Conservation (phyloP, 2,888 invertebrate genomes). For the Argynnis bischoffii region DNA sequence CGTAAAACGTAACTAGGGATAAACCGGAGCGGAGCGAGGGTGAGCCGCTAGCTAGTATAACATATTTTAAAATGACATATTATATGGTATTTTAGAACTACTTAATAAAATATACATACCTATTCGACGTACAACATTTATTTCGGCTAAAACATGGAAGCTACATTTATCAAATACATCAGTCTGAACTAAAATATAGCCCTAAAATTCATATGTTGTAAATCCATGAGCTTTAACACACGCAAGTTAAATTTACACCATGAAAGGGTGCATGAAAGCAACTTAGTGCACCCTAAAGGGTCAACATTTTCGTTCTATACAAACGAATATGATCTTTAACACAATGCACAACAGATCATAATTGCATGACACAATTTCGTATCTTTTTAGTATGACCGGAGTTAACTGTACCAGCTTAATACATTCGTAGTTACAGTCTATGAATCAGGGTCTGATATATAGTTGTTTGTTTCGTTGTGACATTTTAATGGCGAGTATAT, state of each 20-base stretch:
- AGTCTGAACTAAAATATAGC: slow-evolving; percentile 21
- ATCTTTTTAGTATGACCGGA: slow-evolving; percentile 21
- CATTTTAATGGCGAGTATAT: slow-evolving; percentile 55
- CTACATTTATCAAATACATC: slow-evolving; percentile 4
- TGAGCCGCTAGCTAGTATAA: too few species aligned
- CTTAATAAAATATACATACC: too few species aligned
- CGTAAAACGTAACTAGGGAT: too few species aligned
- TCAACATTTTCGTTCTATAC: slow-evolving; percentile 11
- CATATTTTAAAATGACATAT: too few species aligned
- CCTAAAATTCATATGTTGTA: slow-evolving; percentile 23
- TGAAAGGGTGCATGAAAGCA: slow-evolving; percentile 33
- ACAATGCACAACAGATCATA: neutral
- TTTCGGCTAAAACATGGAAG: too few species aligned
- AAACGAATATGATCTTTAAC: slow-evolving; percentile 10
- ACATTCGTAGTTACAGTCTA: slow-evolving; percentile 38
- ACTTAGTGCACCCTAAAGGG: slow-evolving; percentile 24
- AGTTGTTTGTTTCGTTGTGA: slow-evolving; percentile 40
- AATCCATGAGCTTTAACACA: slow-evolving; percentile 35
- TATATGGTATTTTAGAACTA: too few species aligned
- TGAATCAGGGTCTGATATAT: slow-evolving; percentile 40
- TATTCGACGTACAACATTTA: too few species aligned
- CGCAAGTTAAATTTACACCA: slow-evolving; percentile 36
- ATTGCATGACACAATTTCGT: slow-evolving; percentile 13
- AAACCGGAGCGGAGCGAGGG: too few species aligned
- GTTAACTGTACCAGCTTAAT: slow-evolving; percentile 35